phyloP scores from a whole-genome alignment of 2,113 vertebrate genomes.

The Petroica traversi region DNA sequence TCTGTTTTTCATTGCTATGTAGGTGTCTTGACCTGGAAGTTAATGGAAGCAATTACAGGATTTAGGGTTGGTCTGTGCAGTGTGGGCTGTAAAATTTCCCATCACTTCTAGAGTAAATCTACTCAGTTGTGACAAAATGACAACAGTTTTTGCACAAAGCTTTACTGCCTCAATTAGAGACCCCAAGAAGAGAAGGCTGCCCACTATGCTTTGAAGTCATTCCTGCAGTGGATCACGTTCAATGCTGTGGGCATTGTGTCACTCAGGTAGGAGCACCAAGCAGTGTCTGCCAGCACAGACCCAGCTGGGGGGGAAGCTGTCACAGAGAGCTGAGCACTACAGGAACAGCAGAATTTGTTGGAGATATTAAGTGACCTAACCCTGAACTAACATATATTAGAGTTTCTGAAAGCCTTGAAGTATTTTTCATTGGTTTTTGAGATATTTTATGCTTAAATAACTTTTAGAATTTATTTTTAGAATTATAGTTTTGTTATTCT shows the following conservation, averaged over 20 bases:
- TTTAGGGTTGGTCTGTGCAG: background rate
- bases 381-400: background rate
- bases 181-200: background rate
- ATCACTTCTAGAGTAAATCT: background rate
- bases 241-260: background rate
- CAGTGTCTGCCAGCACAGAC: background rate
- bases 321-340: background rate
- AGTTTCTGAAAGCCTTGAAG: background rate
- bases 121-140: background rate
- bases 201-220: background rate
- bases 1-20: background rate
- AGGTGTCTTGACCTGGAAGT: background rate
- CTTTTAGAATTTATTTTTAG: background rate
- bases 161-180: background rate
- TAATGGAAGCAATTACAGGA: background rate
- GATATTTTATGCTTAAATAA: background rate
- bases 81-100: background rate
- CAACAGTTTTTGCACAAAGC: background rate
- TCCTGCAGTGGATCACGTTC: background rate
- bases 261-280: background rate
- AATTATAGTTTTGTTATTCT: background rate
- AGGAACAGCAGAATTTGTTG: background rate
- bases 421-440: background rate
- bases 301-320: background rate
- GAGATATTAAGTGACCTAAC: background rate